Evolutionary conservation across 2,888 invertebrate species (phyloP).

Genomic region (Slavum lentiscoides): DNA sequence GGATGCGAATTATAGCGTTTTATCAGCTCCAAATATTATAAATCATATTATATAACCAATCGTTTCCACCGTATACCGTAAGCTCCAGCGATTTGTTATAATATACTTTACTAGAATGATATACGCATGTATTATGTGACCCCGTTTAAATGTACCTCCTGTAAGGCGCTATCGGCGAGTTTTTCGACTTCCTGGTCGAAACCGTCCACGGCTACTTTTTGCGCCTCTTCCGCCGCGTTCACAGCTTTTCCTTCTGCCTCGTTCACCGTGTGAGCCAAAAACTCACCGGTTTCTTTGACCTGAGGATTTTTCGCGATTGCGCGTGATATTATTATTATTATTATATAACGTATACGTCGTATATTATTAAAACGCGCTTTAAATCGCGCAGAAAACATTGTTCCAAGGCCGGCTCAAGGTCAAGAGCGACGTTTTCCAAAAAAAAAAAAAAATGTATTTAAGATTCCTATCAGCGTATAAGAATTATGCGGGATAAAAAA

Average conservation of each 20-base stretch:
- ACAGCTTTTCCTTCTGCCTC: conserved; percentile 63
- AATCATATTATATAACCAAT: background rate
- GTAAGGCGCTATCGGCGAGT: conserved; percentile 62
- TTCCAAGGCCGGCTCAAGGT: background rate
- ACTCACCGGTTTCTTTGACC: conserved; percentile 51
- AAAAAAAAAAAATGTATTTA: no score
- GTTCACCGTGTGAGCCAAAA: conserved; percentile 32
- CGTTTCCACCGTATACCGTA: background rate
- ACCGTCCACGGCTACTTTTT: conserved; percentile 64
- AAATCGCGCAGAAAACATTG: background rate
- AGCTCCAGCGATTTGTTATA: background rate
- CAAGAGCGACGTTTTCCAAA: no score
- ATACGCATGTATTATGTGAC: background rate
- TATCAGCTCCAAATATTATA: background rate
- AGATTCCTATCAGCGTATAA: no score
- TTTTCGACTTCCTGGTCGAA: conserved; percentile 64
- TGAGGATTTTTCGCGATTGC: conserved; percentile 14
- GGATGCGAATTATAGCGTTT: background rate
- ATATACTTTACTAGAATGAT: background rate
- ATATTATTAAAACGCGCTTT: no score
- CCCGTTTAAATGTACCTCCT: conserved; percentile 58
- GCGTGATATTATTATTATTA: background rate
- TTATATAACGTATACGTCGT: background rate
- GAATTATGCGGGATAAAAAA: no score
- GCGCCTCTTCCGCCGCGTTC: conserved; percentile 59